Conservation (phyloP, 2,797 vertebrate species). For the Garrulus glandarius region DNA sequence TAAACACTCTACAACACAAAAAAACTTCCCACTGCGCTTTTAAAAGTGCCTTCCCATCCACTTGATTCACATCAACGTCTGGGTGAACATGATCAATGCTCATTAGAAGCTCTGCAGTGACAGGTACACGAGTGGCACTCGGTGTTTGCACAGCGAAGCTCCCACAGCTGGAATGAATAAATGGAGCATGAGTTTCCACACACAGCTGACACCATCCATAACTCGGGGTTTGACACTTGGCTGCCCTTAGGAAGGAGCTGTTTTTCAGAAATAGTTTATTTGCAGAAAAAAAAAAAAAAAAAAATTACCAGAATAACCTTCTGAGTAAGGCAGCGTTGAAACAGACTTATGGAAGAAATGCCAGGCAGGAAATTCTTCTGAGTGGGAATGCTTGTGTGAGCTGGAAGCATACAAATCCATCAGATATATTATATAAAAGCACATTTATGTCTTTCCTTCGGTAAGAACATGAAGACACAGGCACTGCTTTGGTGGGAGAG, state of each 20-base stretch:
- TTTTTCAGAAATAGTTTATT: constrained; percentile 43
- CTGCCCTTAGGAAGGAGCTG: constrained; percentile 50
- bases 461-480: accelerated
- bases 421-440: background rate
- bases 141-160: constrained; percentile 37
- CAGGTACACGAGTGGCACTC: constrained; percentile 45
- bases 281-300: background rate
- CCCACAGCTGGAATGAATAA: constrained; percentile 50
- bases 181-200: constrained; percentile 55
- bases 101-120: constrained; percentile 48
- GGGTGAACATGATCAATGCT: constrained; percentile 52
- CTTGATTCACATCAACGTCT: background rate
- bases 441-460: background rate
- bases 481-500: background rate
- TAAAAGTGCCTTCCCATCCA: background rate
- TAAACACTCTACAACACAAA: background rate
- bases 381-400: background rate
- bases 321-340: background rate
- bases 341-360: background rate
- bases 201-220: constrained; percentile 44
- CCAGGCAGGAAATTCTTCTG: background rate
- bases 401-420: background rate
- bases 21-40: background rate
- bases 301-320: background rate
- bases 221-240: constrained; percentile 57